These are phyloP conservation scores for Sebastes dallii DNA, from an alignment of 2,797 vertebrate species.

Conservation along the genomic window DNA sequence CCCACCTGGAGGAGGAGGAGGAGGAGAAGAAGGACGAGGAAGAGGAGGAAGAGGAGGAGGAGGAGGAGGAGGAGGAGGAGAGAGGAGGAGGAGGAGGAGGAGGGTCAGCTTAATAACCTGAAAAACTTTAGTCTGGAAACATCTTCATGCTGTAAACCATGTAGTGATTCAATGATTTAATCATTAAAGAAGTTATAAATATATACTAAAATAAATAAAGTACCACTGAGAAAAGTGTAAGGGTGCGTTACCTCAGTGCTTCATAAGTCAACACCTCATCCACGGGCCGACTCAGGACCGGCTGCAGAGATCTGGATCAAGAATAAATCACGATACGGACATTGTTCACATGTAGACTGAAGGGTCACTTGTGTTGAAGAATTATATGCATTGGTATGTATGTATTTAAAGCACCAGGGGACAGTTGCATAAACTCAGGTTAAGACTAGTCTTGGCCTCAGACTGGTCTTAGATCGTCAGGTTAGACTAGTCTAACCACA, in stretches of 20 bases:
- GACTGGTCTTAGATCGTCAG: no score
- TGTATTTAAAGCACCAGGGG: background rate
- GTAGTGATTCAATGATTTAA: no score
- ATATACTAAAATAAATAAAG: no score
- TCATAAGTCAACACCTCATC: slow-evolving; percentile 83
- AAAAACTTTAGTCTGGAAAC: background rate
- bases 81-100: background rate
- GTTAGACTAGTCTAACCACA: no score
- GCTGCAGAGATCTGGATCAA: slow-evolving; percentile 82
- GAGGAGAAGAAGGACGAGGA: accelerated
- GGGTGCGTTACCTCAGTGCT: slow-evolving; percentile 75
- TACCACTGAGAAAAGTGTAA: background rate
- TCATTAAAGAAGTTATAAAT: no score
- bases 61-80: background rate
- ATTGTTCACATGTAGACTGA: background rate
- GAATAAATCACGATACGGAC: background rate
- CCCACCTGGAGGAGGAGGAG: slow-evolving; percentile 81
- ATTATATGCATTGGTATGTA: background rate
- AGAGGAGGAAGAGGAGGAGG: no score
- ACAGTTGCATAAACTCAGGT: no score
- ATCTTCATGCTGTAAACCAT: background rate
- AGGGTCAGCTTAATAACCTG: background rate
- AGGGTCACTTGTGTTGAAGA: background rate
- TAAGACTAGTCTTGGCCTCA: no score
- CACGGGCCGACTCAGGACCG: slow-evolving; percentile 81